Evolutionary conservation across 2,888 invertebrate species (phyloP), one percentile per base, ranked within the genome.

Genomic region (Flexamia atlantica): DNA sequence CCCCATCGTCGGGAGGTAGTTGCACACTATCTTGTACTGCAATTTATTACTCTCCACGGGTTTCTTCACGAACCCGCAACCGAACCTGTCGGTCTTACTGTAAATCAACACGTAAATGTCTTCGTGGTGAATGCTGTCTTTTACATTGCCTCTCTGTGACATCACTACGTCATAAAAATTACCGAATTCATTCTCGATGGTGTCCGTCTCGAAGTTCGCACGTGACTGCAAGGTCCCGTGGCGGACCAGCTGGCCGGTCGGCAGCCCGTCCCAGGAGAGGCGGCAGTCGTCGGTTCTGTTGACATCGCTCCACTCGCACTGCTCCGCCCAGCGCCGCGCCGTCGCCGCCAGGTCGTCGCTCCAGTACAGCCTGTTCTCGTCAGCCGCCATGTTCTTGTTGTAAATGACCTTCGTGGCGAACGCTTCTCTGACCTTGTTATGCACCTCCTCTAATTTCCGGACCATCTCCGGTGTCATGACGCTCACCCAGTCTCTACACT

Each of bases 251-350:
- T n/a, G n/a, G n/a, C n/a, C n/a, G n/a, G n/a, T n/a, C n/a, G n/a
- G n/a, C n/a, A n/a, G n/a, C n/a, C n/a, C n/a, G 2, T 20, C 14
- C 57, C 57, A 57, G 12, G 57, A 23, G 57, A 25, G 9, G 2
- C 57, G 20, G 14, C 57, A 57, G 25, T 5, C 23, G 57, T 57
- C 57, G 23, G 3, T 3, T n/a, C n/a, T n/a, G n/a, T n/a, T n/a
- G n/a, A n/a, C n/a, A 23, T 5, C 57, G 57, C 23, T 23, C 23
- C 1, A 9, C 23, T 2, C 12, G 25, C 57, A 57, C 57, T 57
- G 57, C 23, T 57, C 57, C 23, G 57, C 57, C 57, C 57, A 57
- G 1, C 57, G 57, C 57, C 23, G 57, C 1, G 57, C 57, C 57
- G 57, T 20, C 2, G 20, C 23, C 57, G 23, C 23, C 23, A 57